Evolutionary conservation across 2,797 vertebrate genomes (phyloP).

Genomic region (Tokudaia muenninki): DNA sequence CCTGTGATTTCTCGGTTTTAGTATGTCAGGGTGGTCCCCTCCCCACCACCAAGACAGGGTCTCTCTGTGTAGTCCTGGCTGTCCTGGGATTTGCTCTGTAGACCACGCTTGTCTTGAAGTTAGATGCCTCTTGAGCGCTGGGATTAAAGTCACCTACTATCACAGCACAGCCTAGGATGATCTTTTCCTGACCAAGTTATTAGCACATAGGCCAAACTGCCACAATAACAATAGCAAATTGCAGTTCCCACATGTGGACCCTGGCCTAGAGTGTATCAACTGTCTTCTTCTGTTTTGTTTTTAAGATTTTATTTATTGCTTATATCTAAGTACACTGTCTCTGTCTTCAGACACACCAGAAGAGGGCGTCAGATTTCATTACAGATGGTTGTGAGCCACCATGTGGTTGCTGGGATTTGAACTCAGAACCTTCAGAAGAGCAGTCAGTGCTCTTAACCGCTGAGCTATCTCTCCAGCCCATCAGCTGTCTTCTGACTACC

Average conservation of each 20-base stretch:
- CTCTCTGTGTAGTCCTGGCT: background rate
- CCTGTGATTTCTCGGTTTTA: background rate
- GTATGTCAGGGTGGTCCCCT: background rate
- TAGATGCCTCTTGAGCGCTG: background rate
- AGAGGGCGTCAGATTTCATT: too few relatives aligned
- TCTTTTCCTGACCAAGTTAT: background rate
- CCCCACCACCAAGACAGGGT: background rate
- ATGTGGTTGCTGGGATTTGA: too few relatives aligned
- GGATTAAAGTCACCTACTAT: background rate
- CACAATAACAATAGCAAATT: background rate
- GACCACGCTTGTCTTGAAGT: background rate
- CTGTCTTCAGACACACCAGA: too few relatives aligned
- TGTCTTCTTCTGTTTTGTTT: too few relatives aligned
- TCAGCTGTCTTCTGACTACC: background rate
- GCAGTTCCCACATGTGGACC: rapidly evolving
- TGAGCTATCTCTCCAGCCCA: too few relatives aligned
- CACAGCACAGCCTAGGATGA: background rate
- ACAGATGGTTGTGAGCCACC: too few relatives aligned
- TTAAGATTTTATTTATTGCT: too few relatives aligned
- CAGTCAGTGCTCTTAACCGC: too few relatives aligned
- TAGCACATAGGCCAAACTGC: background rate
- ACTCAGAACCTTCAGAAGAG: too few relatives aligned
- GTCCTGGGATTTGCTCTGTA: background rate
- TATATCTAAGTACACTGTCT: too few relatives aligned
- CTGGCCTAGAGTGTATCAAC: background rate